Percentiles rank a stretch among this genome's conserved stretches.
Conservation (phyloP, 1,140 invertebrate genomes). For the Nymphalis io region DNA sequence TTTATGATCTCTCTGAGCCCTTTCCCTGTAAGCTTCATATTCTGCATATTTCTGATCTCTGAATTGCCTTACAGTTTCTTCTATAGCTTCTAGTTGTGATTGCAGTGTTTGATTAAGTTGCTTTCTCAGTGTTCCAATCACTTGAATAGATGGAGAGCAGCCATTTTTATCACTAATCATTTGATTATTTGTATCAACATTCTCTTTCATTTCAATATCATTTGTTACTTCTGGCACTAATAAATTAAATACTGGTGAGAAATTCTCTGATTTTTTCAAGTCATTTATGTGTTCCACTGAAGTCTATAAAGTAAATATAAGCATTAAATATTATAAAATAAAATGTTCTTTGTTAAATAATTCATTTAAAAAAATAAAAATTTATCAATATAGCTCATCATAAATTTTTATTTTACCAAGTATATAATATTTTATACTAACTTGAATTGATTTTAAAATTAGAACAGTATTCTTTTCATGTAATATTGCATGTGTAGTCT, state of each 20-base stretch:
- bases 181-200: constrained; percentile 71
- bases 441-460: constrained; percentile 58
- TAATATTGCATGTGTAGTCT: constrained; percentile 62
- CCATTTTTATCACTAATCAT: constrained; percentile 54
- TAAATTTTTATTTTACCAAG: neutral
- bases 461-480: constrained; percentile 56
- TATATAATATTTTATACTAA: constrained; percentile 30
- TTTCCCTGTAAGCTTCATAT: constrained; percentile 75
- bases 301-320: constrained; percentile 56
- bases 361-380: neutral
- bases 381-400: neutral
- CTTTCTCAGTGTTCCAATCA: constrained; percentile 66
- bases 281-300: constrained; percentile 62
- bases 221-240: constrained; percentile 68
- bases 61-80: constrained; percentile 75
- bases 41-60: constrained; percentile 78
- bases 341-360: neutral
- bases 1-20: constrained; percentile 77
- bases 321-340: constrained; percentile 13
- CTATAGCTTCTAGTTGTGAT: constrained; percentile 68
- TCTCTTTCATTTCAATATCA: constrained; percentile 74
- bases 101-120: constrained; percentile 70
- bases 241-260: constrained; percentile 74
- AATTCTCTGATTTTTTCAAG: constrained; percentile 70
- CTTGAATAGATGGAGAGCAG: constrained; percentile 52